Base-by-base conservation (phyloP, 2,113 vertebrate genomes). In the Cebus imitator region DNA sequence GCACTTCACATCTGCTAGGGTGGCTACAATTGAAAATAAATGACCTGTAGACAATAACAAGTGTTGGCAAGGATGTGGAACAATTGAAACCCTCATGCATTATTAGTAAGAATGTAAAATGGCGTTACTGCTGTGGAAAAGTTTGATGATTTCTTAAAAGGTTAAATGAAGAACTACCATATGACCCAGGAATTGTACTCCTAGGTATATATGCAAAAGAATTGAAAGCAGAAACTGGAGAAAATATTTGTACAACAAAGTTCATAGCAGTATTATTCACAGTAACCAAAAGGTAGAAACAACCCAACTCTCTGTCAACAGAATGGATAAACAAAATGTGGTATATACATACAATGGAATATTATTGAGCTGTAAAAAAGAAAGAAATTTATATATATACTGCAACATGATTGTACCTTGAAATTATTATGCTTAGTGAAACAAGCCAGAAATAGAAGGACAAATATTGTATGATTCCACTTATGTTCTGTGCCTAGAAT, bases 41-140 rank as follows among this genome's bases (percentile, higher is more conserved):
- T 50, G 18, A 80, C 5, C 17, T 45, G 6, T 11, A 75, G 18
- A 50, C 79, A 55, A 55, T 17, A 32, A 9, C 21, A 40, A 37
- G 23, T 8, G 2, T 57, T 68, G 20, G 4, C 23, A 48, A 84
- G 50, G 73, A 58, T 27, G 32, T 30, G 12, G 75, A 75, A 20
- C 40, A 75, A 66, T 6, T 35, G 37, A 20, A 64, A 76, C 11
- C 25, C 10, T 11, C 27, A 14, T 30, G 5, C n/a, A 55, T 88
- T 68, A 55, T 23, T 48, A 52, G 12, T 72, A 76, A 68, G 43
- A 43, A 72, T 3, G 18, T 91, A 40, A 87, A 91, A n/a, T 57
- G 35, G 8, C 3, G 5, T 4, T 40, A 23, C 5, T 23, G 20
- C 25, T 3, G 0, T 43, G 20, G 35, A 61, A 50, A 76, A 9